phyloP scores from a whole-genome alignment of 2,888 invertebrate genomes.

The Andrena flavipes region DNA sequence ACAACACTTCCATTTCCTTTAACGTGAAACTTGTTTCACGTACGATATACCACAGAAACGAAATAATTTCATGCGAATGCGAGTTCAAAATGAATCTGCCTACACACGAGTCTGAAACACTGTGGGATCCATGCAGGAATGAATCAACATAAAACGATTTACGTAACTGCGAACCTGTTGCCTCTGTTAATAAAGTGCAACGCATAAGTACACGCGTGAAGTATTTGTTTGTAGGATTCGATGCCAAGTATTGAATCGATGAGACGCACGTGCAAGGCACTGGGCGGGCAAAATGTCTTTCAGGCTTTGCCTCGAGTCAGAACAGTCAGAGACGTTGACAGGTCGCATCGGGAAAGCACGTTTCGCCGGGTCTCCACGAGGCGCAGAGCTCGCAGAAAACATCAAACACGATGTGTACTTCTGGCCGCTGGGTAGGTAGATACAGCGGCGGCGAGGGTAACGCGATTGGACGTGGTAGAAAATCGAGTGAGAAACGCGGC shows the following conservation, averaged over 20 bases:
- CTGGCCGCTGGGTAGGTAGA: conserved; percentile 19
- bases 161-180: conserved; percentile 3
- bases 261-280: not conserved
- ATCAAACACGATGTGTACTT: conserved; percentile 36
- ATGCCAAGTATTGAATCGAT: not conserved
- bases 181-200: not conserved
- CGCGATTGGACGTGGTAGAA: conserved; percentile 45
- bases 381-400: conserved; percentile 40
- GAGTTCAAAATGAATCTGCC: not conserved
- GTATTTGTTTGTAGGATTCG: not conserved
- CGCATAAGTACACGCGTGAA: not conserved
- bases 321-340: conserved; percentile 48
- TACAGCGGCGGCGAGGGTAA: conserved; percentile 31
- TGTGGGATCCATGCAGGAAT: not conserved
- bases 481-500: conserved; percentile 41
- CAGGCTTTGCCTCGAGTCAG: conserved; percentile 28
- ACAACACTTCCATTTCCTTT: not conserved
- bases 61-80: not conserved
- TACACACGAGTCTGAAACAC: not conserved
- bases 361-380: conserved; percentile 65
- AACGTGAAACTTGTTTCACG: not conserved
- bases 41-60: not conserved
- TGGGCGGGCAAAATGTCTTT: not conserved
- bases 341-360: conserved; percentile 53
- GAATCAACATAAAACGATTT: not conserved